Conservation (phyloP, 2,797 vertebrate genomes). For the Setipinna tenuifilis region DNA sequence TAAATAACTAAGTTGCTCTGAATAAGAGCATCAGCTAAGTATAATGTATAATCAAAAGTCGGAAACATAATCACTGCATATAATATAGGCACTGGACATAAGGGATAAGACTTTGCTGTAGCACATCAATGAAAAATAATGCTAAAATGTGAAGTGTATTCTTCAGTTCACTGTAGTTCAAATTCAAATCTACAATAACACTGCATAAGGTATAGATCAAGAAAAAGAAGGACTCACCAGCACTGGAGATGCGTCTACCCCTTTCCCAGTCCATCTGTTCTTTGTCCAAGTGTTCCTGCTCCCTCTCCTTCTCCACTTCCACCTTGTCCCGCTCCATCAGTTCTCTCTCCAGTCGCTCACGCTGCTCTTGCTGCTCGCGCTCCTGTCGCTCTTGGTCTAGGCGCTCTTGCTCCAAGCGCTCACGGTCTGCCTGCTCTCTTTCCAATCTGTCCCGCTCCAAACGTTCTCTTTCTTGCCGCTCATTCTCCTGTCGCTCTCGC, state of each 20-base stretch:
- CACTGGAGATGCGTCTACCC: constrained; percentile 86
- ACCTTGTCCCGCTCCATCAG: constrained; percentile 71
- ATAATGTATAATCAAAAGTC: no score
- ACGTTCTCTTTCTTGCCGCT: constrained; percentile 77
- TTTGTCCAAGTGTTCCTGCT: constrained; percentile 78
- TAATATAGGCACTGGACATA: neutral
- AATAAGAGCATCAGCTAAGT: no score
- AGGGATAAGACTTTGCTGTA: neutral
- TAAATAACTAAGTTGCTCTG: no score
- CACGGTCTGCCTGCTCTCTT: constrained; percentile 70
- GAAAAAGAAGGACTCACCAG: constrained; percentile 81
- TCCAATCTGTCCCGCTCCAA: constrained; percentile 77
- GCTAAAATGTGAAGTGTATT: neutral
- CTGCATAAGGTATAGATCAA: neutral
- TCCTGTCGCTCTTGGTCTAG: constrained; percentile 75
- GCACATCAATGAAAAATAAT: neutral
- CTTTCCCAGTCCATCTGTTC: constrained; percentile 93
- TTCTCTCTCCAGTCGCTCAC: constrained; percentile 74
- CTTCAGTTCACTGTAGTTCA: neutral
- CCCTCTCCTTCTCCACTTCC: constrained; percentile 64
- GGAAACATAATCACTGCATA: neutral
- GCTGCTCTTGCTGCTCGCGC: constrained; percentile 73
- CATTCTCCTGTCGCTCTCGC: constrained; percentile 59
- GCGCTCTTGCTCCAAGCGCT: constrained; percentile 66
- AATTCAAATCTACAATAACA: neutral